These are phyloP conservation scores for Drosophila testacea DNA, from an alignment of 2,888 invertebrate genomes.

Conservation along the genomic window DNA sequence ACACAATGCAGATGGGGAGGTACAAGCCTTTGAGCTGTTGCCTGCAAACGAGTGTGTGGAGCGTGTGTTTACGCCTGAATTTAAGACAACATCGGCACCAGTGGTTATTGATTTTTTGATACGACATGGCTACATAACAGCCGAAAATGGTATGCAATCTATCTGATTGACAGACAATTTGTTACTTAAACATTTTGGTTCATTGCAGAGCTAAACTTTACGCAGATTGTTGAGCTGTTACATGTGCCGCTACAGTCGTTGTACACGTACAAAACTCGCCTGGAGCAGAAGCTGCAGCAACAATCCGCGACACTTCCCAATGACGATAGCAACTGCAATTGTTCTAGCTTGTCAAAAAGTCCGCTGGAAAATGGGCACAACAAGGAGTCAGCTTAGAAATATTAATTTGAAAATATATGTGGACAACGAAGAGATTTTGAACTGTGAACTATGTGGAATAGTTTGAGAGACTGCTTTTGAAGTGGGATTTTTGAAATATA, in stretches of 20 bases:
- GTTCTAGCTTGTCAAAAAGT: conserved; percentile 51
- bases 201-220: conserved; percentile 91
- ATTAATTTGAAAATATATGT: conserved; percentile 5
- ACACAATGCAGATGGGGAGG: conserved; percentile 97
- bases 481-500: conserved; percentile 60
- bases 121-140: conserved; percentile 94
- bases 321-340: conserved; percentile 63
- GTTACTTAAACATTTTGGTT: neutral
- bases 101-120: conserved; percentile 96
- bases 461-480: conserved; percentile 59
- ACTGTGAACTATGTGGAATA: conserved; percentile 47
- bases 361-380: conserved; percentile 78
- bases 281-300: conserved; percentile 73
- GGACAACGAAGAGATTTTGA: conserved; percentile 44
- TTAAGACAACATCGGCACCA: conserved; percentile 97
- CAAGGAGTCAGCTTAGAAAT: conserved; percentile 53
- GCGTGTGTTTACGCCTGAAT: conserved; percentile 92
- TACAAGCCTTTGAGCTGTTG: conserved; percentile 94
- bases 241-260: conserved; percentile 95
- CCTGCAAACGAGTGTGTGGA: conserved; percentile 93
- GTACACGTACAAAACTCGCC: conserved; percentile 87
- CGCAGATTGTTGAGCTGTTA: conserved; percentile 93
- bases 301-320: conserved; percentile 42
- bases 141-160: conserved; percentile 90
- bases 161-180: too few relatives aligned